These are phyloP conservation scores for Paedocypris micromegethes DNA, from an alignment of 2,797 vertebrate genomes.

Conservation along the genomic window DNA sequence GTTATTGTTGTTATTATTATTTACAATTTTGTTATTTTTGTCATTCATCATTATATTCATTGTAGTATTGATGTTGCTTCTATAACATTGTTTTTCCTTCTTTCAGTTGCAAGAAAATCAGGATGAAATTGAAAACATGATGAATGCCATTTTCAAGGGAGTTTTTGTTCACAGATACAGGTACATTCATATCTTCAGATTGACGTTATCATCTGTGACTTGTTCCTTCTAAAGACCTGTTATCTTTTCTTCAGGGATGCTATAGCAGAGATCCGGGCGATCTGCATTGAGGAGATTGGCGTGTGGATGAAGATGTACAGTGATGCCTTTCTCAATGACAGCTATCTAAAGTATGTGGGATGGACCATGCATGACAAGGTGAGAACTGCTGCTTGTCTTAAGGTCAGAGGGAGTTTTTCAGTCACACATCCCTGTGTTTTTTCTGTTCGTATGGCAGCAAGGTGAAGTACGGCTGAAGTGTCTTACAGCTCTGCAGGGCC, in stretches of 20 bases:
- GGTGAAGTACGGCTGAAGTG: constrained; percentile 99
- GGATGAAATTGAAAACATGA: constrained; percentile 99
- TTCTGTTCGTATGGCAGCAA: constrained; percentile 74
- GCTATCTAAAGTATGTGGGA: constrained; percentile 85
- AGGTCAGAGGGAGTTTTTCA: background rate
- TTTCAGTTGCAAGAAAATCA: constrained; percentile 99
- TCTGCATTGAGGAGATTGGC: constrained; percentile 87
- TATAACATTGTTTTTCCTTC: constrained; percentile 22
- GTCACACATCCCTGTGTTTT: background rate
- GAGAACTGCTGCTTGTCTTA: constrained; percentile 25
- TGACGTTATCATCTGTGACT: background rate
- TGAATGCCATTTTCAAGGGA: constrained; percentile 99
- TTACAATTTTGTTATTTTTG: no score
- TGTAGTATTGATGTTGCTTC: background rate
- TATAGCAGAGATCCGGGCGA: constrained; percentile 90
- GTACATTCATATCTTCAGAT: constrained; percentile 55
- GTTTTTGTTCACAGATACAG: constrained; percentile 99
- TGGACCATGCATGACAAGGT: constrained; percentile 91
- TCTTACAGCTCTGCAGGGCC: constrained; percentile 96
- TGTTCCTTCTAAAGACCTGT: background rate
- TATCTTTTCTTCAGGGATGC: constrained; percentile 73
- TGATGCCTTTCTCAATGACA: constrained; percentile 84
- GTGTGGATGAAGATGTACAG: constrained; percentile 92
- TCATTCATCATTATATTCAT: no score
- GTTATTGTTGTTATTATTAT: no score